Conservation (phyloP, 64 coral and sea anemone genomes). For the Catalaphyllia jardinei region DNA sequence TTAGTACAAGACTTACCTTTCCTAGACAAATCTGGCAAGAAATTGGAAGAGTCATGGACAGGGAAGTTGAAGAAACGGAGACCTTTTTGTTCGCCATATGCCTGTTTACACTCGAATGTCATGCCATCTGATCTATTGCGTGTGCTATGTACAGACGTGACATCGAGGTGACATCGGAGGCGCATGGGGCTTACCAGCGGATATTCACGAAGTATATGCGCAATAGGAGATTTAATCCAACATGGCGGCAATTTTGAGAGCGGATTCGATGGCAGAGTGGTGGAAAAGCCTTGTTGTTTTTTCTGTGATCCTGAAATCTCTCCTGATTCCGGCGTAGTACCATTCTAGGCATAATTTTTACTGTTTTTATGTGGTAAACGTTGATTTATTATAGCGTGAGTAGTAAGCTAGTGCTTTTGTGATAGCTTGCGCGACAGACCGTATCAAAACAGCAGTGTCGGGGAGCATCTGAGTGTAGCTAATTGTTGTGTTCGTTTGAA, state of each 20-base stretch:
- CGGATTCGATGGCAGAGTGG: slow-evolving; percentile 51
- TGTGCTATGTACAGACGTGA: background rate
- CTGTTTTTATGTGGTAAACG: background rate
- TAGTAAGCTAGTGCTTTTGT: background rate
- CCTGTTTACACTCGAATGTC: background rate
- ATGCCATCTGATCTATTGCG: slow-evolving; percentile 31
- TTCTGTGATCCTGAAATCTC: slow-evolving; percentile 76
- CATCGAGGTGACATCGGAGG: background rate
- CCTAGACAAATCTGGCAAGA: slow-evolving; percentile 99
- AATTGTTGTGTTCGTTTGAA: too few species aligned
- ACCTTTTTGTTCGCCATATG: slow-evolving; percentile 46
- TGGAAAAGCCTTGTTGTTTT: slow-evolving; percentile 72
- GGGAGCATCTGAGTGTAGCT: too few species aligned
- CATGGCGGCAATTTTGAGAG: slow-evolving; percentile 67
- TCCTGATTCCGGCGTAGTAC: slow-evolving; percentile 91
- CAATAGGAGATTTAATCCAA: slow-evolving; percentile 55
- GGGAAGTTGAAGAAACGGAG: slow-evolving; percentile 68
- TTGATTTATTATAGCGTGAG: background rate
- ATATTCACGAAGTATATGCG: slow-evolving; percentile 38
- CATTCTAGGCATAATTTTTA: slow-evolving; percentile 11
- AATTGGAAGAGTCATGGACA: slow-evolving; percentile 96
- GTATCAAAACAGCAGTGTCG: background rate
- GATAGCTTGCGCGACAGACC: background rate
- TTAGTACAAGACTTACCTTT: slow-evolving; percentile 63
- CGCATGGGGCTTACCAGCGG: background rate